phyloP scores from a whole-genome alignment of 2,888 invertebrate species.

The Ernsta delagoae region DNA sequence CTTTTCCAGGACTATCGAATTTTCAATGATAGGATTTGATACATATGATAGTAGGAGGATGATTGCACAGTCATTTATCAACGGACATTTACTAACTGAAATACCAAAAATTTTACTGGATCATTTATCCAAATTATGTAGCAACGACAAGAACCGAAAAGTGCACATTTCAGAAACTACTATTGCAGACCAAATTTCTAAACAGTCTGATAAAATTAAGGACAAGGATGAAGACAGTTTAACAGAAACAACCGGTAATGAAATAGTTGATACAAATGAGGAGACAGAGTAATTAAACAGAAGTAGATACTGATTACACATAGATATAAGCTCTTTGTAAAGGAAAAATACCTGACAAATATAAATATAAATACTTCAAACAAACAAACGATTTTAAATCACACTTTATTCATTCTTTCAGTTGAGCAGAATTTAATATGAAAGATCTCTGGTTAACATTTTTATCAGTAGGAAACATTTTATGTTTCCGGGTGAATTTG shows the following conservation, averaged over 20 bases:
- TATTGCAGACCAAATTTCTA: not conserved
- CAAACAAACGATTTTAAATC: too few relatives aligned
- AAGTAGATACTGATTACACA: not conserved
- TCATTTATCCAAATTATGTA: constrained; percentile 40
- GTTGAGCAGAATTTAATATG: too few relatives aligned
- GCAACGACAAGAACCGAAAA: constrained; percentile 3
- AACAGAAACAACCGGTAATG: not conserved
- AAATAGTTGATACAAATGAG: not conserved
- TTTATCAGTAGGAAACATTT: too few relatives aligned
- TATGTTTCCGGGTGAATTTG: not conserved
- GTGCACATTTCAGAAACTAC: not conserved
- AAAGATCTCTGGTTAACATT: too few relatives aligned
- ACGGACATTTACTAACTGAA: constrained; percentile 46
- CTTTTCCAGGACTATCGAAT: constrained; percentile 44
- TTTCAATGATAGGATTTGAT: constrained; percentile 43
- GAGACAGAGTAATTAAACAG: not conserved
- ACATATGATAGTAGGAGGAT: constrained; percentile 35
- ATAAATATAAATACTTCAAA: too few relatives aligned
- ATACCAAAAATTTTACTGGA: constrained; percentile 49
- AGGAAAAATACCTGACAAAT: too few relatives aligned
- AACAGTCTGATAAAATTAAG: not conserved
- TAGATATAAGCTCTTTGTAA: not conserved
- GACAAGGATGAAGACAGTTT: not conserved
- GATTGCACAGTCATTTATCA: constrained; percentile 41
- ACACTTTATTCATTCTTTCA: too few relatives aligned